These are phyloP conservation scores for Liopterus haemorrhoidalis DNA, from an alignment of 2,888 invertebrate genomes.

Conservation along the genomic window DNA sequence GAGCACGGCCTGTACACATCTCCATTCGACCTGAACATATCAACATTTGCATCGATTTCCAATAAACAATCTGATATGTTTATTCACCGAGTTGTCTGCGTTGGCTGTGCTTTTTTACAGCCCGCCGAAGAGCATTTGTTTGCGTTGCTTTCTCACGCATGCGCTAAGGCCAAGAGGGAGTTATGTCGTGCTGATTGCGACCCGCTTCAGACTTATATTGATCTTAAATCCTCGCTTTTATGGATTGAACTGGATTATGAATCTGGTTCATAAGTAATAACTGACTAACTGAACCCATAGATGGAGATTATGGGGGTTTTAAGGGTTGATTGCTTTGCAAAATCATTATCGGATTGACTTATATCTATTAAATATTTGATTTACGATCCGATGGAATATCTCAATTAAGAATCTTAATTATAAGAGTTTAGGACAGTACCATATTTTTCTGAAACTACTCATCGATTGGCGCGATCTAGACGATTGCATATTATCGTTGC, in stretches of 20 bases:
- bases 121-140: slow-evolving; percentile 3
- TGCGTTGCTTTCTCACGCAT: slow-evolving; percentile 3
- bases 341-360: no score
- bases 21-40: no score
- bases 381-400: no score
- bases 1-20: no score
- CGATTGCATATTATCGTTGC: no score
- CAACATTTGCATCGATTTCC: slow-evolving; percentile 24
- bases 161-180: neutral
- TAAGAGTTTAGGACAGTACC: no score
- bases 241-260: slow-evolving; percentile 21
- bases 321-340: neutral
- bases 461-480: no score
- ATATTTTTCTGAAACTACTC: no score
- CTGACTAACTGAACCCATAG: slow-evolving; percentile 12
- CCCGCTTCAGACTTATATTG: slow-evolving; percentile 19
- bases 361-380: no score
- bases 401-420: no score
- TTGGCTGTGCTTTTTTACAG: slow-evolving; percentile 4
- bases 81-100: slow-evolving; percentile 18
- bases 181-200: slow-evolving; percentile 21
- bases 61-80: slow-evolving; percentile 24
- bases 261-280: slow-evolving; percentile 15
- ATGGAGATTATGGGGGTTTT: slow-evolving; percentile 3
- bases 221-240: slow-evolving; percentile 22